Percentiles rank a stretch among this genome's conserved stretches.
Evolutionary conservation across 2,113 vertebrate species (phyloP).

Genomic region (Nettapus auritus): DNA sequence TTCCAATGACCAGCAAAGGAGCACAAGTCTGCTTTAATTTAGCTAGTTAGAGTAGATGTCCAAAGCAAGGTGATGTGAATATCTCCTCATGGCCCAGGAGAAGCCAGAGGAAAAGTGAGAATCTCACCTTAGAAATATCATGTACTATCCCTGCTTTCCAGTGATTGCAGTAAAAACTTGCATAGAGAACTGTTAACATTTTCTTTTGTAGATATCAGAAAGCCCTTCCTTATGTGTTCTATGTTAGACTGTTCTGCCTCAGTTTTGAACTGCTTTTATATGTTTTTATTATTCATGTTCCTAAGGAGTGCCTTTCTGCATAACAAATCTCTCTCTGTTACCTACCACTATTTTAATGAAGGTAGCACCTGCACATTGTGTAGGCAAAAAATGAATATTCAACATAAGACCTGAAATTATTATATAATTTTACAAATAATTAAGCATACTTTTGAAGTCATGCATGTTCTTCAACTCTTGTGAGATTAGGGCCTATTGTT

Average conservation of each 20-base stretch:
- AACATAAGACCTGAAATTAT: not conserved
- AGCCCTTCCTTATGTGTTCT: not conserved
- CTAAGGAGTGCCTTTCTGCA: not conserved
- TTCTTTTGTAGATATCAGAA: not conserved
- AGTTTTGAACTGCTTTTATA: not conserved
- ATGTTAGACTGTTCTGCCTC: not conserved
- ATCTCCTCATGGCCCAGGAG: not conserved
- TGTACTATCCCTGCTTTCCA: not conserved
- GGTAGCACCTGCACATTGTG: not conserved
- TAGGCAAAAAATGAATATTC: not conserved
- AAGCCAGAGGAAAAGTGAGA: not conserved
- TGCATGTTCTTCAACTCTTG: not conserved
- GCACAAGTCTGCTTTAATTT: not conserved
- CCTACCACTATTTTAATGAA: not conserved
- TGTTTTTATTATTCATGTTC: not conserved
- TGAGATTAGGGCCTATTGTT: not conserved
- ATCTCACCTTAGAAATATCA: not conserved
- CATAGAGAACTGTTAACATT: not conserved
- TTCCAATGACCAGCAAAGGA: not conserved
- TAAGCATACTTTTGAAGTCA: not conserved
- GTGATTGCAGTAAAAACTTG: not conserved
- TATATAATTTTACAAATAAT: not conserved
- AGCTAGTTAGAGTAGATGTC: not conserved
- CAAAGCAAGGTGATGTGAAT: not conserved
- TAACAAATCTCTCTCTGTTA: not conserved